phyloP scores from a whole-genome alignment of 2,888 invertebrate species.

The Ophion costatus region DNA sequence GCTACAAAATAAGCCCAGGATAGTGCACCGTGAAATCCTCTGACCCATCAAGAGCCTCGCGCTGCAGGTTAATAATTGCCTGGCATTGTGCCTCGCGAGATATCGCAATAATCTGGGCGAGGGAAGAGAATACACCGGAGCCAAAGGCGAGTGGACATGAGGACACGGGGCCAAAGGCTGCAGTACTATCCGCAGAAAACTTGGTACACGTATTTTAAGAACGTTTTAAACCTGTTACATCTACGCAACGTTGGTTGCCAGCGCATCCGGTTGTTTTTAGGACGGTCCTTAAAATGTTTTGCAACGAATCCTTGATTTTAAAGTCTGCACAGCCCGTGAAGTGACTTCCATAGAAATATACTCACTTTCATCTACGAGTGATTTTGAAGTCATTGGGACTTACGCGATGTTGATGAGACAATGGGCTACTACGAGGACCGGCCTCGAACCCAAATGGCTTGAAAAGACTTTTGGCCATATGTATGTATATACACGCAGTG shows the following conservation, averaged over 20 bases:
- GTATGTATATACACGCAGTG: background rate
- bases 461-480: slow-evolving; percentile 7
- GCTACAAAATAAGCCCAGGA: slow-evolving; percentile 40
- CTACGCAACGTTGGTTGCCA: too few species aligned
- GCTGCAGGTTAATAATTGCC: slow-evolving; percentile 78
- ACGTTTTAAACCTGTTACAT: background rate
- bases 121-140: slow-evolving; percentile 59
- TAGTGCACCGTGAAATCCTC: slow-evolving; percentile 43
- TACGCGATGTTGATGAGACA: too few species aligned
- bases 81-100: slow-evolving; percentile 76
- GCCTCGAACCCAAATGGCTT: background rate
- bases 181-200: slow-evolving; percentile 34
- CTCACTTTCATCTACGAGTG: too few species aligned
- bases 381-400: too few species aligned
- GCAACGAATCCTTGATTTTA: too few species aligned
- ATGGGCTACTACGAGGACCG: too few species aligned
- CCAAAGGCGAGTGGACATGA: slow-evolving; percentile 53
- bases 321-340: too few species aligned
- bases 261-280: too few species aligned
- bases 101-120: slow-evolving; percentile 76
- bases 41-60: slow-evolving; percentile 63
- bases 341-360: too few species aligned
- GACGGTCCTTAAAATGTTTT: too few species aligned
- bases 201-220: background rate
- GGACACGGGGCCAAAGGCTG: slow-evolving; percentile 47